Base-by-base conservation (phyloP, 2,797 vertebrate species). In the Melanotaenia boesemani region DNA sequence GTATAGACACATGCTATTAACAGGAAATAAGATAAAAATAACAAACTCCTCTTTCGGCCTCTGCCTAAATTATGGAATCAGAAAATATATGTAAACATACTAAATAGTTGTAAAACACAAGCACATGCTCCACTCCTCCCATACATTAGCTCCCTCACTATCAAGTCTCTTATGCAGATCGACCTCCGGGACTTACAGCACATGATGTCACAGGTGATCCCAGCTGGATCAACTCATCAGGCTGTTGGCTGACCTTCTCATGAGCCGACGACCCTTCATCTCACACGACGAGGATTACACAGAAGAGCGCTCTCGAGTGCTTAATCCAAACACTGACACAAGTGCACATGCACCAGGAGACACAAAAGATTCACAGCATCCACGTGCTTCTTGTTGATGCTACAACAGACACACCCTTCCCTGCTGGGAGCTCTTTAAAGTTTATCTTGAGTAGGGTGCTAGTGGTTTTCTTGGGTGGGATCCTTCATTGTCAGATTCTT, bases 181-280 rank as follows among this genome's bases (percentile, higher is more conserved):
- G 60, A 65, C 68, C 67, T 67, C 26, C 56, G 56, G 18, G 66
- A 36, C 62, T 28, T 50, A 20, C 6, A 64, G 70, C 44, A 70
- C 65, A 74, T 89, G 83, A 90, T 84, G 85, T 90, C 86, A 91
- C 57, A 65, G 63, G 67, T 72, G 70, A 76, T 87, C 80, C 80
- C 77, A 79, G 63, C 54, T 78, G 72, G 54, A 82, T 86, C 82
- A 90, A 82, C 80, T 85, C 85, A 86, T 82, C 54, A n/a, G 30
- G 52, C 67, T 84, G 61, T 75, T 76, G 79, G 79, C 79, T 79
- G 83, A 84, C 70, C 81, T 48, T 44, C 52, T 59, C 60, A n/a
- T 72, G 48, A 70, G 68, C 63, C 69, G 70, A 46, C 39, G 64
- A 80, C 70, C 68, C 50, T 70, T 56, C 5, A 16, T 74, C 82